Evolutionary conservation across 2,888 invertebrate genomes (phyloP), one percentile per base, ranked within the genome.

Genomic region (Thecocarcelia acutangulata): DNA sequence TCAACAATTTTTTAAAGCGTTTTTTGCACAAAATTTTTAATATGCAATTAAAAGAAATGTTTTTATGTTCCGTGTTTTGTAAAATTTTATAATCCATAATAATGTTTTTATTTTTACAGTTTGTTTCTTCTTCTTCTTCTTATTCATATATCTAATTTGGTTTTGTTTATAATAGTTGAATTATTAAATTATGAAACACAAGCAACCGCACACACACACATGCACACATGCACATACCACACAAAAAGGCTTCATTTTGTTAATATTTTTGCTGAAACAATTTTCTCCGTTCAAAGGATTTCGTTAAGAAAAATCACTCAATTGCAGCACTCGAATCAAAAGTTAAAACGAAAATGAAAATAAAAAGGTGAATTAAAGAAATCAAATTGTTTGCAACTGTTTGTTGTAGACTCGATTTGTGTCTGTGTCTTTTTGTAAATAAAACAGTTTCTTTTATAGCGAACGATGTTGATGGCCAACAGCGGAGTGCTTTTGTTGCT

Each of bases 401-500:
- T 44, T 80, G 66, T 79, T 83, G 83, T 77, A 79, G 66, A 77
- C 83, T 68, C 68, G 50, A 64, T 50, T 46, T 54, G 74, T 79
- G 87, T 90, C 90, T 90, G 90, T 90, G 88, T 87, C 88, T 86
- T 87, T 86, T 87, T 87, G 85, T 86, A 87, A 87, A 86, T 87
- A 87, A 86, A 87, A 87, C 88, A 86, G 88, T 87, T 88, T 88
- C 89, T 90, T 90, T 89, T 90, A 90, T 90, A 90, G 89, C 85
- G 85, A 42, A 19, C n/a, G 50, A 56, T 66, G 73, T 66, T 72
- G 56, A 77, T 74, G 73, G 80, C 80, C 70, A 75, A 50, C 79
- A 54, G 5, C 33, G 9, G 40, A 58, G 42, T 33, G 52, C 44
- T 61, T 17, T 12, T 28, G 52, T 13, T n/a, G 44, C 24, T 63